Base-by-base conservation (phyloP, 2,888 invertebrate species). In the Dynastes hyllus region DNA sequence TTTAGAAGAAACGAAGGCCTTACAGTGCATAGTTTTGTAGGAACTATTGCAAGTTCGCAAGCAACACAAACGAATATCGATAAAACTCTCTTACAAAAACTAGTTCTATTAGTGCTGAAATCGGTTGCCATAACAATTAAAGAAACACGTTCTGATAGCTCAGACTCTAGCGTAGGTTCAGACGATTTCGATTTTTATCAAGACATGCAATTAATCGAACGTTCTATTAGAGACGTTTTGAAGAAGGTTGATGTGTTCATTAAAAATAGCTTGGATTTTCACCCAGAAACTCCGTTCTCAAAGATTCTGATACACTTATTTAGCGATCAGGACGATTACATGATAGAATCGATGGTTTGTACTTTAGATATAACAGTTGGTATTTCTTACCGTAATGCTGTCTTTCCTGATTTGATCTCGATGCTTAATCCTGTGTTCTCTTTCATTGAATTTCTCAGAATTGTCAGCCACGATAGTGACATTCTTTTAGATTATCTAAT, bases 321-420 rank as follows among this genome's bases (percentile, higher is more conserved):
- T 86, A 95, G 95, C 84, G 96, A 97, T 88, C 97, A 97, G 88
- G 97, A 97, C 86, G 97, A 97, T 88, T 96, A 95, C 85, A 90
- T 97, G 83, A 95, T 97, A 79, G 97, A 97, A 90, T 95, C 96
- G 2, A 96, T 97, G 96, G 95, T 97, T 6, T 97, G 97, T 87
- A 95, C 96, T 53, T 89, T 97, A 70, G 97, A 97, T 88, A 96
- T 97, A 66, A 96, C 95, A 0, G 94, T 95, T 32, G 96, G 96
- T 58, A 93, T 97, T 78, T 95, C 95, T 37, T 95, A 95, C 86
- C 92, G 95, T 73, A 95, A 95, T 85, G 94, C 95, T 0, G 93
- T 95, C 79, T 95, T 94, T 84, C 95, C 95, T 1, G 95, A 95
- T 88, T 90, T 96, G 83, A 93, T 95, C 84, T 92, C 93, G 4